Base-by-base conservation (phyloP, 2,888 invertebrate species). In the Leucozona laternaria region DNA sequence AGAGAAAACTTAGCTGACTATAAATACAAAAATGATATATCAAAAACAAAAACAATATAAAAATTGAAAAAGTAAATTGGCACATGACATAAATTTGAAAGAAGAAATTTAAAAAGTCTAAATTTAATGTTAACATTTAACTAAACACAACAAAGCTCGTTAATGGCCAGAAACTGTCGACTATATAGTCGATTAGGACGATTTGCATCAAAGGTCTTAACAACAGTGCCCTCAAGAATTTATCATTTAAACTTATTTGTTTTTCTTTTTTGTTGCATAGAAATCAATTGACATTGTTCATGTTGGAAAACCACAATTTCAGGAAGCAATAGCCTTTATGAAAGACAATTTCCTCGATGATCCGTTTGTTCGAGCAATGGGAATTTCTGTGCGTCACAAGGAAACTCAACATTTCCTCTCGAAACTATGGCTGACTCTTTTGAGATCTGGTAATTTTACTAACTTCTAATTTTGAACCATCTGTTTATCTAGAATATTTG, bases 331-430 rank as follows among this genome's bases (percentile, higher is more conserved):
- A 11, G 11, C 17, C 2, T 85, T 85, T 25, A 81, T 85, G 80
- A 45, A 43, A n/a, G 40, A 20, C 1, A 72, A 60, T 11, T 85
- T 37, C 55, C 34, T 76, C 10, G 85, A 85, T 31, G 85, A 85
- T 48, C 85, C 85, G 7, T 53, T 85, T n/a, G 43, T 80, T 10
- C 71, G 72, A 15, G 43, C 80, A n/a, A 55, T 85, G 76, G 85
- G 80, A 22, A 55, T 85, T 15, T 53, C 71, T 3, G 20, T 31
- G 13, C 76, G 66, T 10, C 57, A 76, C 31, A 48, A 37, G 1
- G 85, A 85, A 22, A 80, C 85, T 0, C 66, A 77, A 2, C n/a
- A 48, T 8, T 80, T 72, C n/a, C 80, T 85, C 5, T 85, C 85
- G 0, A 76, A 58, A 3, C 25, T 85, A 5, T 85, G 85, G 85